Evolutionary conservation across 2,888 invertebrate genomes (phyloP).

Genomic region (Ormyrus rosae): DNA sequence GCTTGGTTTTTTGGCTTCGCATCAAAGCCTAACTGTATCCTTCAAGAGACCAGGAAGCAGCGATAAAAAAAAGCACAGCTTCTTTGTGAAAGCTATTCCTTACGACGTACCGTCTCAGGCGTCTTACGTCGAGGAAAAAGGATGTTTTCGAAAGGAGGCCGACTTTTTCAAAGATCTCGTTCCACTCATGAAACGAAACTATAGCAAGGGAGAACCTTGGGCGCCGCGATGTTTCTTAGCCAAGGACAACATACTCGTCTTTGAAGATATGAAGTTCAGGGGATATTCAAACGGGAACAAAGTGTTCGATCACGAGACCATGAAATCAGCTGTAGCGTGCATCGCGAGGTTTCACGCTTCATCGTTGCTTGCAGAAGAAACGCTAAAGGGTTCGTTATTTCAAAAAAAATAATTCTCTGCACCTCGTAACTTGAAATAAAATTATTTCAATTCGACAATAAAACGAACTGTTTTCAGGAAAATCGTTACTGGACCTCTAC

Average conservation of each 20-base stretch:
- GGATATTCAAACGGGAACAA: conserved; percentile 65
- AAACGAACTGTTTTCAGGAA: conserved; percentile 43
- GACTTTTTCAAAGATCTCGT: conserved; percentile 17
- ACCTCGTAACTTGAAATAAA: not conserved
- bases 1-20: conserved; percentile 65
- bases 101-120: conserved; percentile 76
- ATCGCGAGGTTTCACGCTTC: conserved; percentile 69
- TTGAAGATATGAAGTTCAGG: conserved; percentile 72
- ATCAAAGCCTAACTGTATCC: conserved; percentile 11
- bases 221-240: conserved; percentile 70
- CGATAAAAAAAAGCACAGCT: conserved; percentile 62
- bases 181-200: conserved; percentile 27
- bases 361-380: conserved; percentile 67
- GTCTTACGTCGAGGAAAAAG: conserved; percentile 76
- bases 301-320: conserved; percentile 60
- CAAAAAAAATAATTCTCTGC: not conserved
- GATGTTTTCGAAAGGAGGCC: conserved; percentile 68
- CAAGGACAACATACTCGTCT: conserved; percentile 68
- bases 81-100: conserved; percentile 81
- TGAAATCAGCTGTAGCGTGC: conserved; percentile 63
- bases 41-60: not conserved
- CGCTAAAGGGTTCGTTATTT: conserved; percentile 57
- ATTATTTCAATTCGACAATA: not conserved
- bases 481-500: conserved; percentile 61
- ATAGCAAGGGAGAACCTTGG: conserved; percentile 62